Conservation (phyloP, 2,113 vertebrate genomes). For the Triplophysa tibetana region DNA sequence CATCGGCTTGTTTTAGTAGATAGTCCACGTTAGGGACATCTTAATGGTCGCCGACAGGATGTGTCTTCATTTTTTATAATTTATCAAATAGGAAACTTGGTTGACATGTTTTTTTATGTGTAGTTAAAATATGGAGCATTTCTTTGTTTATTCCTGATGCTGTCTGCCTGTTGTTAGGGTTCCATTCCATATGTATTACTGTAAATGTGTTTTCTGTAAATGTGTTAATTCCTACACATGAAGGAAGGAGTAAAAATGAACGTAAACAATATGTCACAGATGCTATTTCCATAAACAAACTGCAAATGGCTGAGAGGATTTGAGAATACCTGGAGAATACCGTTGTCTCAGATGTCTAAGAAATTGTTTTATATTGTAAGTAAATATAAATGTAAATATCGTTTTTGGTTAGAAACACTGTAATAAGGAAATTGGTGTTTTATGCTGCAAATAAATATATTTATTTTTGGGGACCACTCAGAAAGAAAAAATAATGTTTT, state of each 20-base stretch:
- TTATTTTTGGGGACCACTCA: no score
- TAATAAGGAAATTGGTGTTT: no score
- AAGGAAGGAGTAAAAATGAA: not conserved
- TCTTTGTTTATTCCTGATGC: not conserved
- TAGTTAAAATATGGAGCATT: not conserved
- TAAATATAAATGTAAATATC: no score
- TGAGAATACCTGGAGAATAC: not conserved
- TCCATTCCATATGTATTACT: not conserved
- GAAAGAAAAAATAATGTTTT: no score
- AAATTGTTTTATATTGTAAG: no score
- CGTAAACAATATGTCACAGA: not conserved
- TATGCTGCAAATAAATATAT: no score
- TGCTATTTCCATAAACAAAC: no score
- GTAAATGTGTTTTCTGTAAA: not conserved
- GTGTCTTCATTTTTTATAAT: not conserved
- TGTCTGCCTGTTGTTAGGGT: not conserved
- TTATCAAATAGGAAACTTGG: no score
- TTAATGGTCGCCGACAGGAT: not conserved
- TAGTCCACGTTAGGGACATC: conserved; percentile 5
- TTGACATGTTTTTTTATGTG: no score
- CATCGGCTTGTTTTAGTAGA: conserved; percentile 50
- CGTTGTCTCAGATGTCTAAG: not conserved
- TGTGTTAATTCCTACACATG: not conserved
- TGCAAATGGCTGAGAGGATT: no score
- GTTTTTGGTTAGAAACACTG: no score